Evolutionary conservation across 2,113 vertebrate genomes (phyloP).

Genomic region (Ammospiza nelsoni): DNA sequence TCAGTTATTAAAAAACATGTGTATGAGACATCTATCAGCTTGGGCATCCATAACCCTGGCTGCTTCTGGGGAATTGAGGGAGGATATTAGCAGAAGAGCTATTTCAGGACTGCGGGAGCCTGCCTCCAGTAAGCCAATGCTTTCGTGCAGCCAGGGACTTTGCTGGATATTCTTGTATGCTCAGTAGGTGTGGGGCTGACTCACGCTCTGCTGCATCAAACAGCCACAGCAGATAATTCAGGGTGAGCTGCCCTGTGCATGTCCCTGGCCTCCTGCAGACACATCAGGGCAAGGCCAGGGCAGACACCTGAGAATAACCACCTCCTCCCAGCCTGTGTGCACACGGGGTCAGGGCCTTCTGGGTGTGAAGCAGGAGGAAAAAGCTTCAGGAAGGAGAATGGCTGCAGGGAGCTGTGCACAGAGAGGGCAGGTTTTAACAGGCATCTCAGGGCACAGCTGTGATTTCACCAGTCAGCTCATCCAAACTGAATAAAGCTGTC

Average conservation of each 20-base stretch:
- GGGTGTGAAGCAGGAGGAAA: background rate
- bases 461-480: background rate
- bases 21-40: background rate
- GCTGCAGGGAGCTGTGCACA: background rate
- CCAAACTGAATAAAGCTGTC: background rate
- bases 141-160: background rate
- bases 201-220: background rate
- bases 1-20: slow-evolving; percentile 34
- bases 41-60: background rate
- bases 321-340: background rate
- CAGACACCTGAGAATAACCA: background rate
- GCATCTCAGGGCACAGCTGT: background rate
- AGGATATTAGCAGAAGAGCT: slow-evolving; percentile 8
- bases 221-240: background rate
- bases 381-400: background rate
- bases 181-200: background rate
- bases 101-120: background rate
- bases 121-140: background rate
- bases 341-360: fast-evolving
- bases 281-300: background rate
- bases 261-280: background rate
- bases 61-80: background rate
- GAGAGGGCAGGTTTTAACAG: background rate
- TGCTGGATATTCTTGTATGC: background rate
- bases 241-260: background rate